phyloP scores from a whole-genome alignment of 37 sponge, comb jelly and placozoan species.

The Spongilla lacustris region DNA sequence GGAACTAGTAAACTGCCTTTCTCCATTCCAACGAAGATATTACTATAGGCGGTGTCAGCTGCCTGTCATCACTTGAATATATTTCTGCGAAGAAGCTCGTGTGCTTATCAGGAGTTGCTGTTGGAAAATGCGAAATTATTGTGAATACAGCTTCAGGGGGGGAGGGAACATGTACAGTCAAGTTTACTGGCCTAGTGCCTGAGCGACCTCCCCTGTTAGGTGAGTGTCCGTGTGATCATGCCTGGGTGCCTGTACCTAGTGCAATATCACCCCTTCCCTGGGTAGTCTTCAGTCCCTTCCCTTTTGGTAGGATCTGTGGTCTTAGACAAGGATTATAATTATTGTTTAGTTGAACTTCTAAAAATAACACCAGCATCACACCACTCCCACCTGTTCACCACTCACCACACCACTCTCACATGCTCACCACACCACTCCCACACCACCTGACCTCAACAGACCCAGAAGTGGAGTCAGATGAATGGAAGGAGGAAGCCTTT shows the following conservation, averaged over 20 bases:
- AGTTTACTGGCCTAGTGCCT: slow-evolving; percentile 53
- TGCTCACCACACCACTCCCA: not conserved
- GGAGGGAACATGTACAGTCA: slow-evolving; percentile 80
- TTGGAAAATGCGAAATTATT: slow-evolving; percentile 76
- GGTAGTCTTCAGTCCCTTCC: too few relatives aligned
- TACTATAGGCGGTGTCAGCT: slow-evolving; percentile 67
- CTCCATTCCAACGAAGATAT: slow-evolving; percentile 21
- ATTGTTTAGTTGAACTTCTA: too few relatives aligned
- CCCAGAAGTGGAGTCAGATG: slow-evolving; percentile 48
- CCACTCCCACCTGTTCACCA: too few relatives aligned
- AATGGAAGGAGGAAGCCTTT: slow-evolving; percentile 74
- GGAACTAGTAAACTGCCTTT: not conserved
- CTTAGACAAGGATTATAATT: too few relatives aligned
- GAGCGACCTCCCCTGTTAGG: slow-evolving; percentile 9
- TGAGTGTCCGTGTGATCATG: not conserved
- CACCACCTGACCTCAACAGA: slow-evolving; percentile 21
- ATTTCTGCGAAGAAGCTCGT: slow-evolving; percentile 69
- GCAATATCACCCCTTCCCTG: too few relatives aligned
- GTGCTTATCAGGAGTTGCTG: slow-evolving; percentile 58
- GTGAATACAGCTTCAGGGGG: slow-evolving; percentile 86
- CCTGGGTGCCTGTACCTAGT: too few relatives aligned
- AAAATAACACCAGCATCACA: too few relatives aligned
- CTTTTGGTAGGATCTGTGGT: too few relatives aligned
- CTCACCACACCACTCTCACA: not conserved
- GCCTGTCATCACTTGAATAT: slow-evolving; percentile 74